Conservation (phyloP, 2,113 vertebrate genomes). For the Gallinago undulata region DNA sequence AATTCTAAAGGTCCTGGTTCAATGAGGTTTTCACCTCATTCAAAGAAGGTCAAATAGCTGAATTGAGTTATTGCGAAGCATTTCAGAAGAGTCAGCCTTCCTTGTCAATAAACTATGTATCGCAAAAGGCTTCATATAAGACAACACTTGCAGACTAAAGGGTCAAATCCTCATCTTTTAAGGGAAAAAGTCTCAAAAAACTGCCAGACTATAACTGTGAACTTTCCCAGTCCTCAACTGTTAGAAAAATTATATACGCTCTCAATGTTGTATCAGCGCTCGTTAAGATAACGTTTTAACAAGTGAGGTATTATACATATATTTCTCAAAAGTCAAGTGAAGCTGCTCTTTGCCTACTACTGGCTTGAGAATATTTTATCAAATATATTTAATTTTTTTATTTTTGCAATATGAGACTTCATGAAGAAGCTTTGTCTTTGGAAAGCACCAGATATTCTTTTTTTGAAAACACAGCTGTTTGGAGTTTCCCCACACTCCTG, state of each 20-base stretch:
- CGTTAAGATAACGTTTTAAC: not conserved
- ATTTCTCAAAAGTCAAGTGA: not conserved
- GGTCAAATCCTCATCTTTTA: not conserved
- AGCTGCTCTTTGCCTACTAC: not conserved
- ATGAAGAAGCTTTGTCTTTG: not conserved
- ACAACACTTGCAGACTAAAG: not conserved
- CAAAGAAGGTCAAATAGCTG: not conserved
- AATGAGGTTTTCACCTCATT: not conserved
- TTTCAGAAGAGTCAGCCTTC: not conserved
- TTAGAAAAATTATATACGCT: not conserved
- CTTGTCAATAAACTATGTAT: not conserved
- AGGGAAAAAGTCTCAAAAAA: not conserved
- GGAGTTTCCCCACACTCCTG: accelerated
- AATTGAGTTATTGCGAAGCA: not conserved
- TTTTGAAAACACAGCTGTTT: not conserved
- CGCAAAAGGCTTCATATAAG: not conserved
- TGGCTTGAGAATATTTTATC: not conserved
- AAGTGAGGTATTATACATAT: not conserved
- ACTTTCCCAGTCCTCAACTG: not conserved
- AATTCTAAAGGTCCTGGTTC: not conserved
- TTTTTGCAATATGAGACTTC: not conserved
- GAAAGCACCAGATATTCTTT: not conserved
- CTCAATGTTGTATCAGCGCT: not conserved
- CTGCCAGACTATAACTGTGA: not conserved
- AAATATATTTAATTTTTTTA: not conserved